Evolutionary conservation across 2,797 vertebrate genomes (phyloP).

Genomic region (Girardinus metallicus): DNA sequence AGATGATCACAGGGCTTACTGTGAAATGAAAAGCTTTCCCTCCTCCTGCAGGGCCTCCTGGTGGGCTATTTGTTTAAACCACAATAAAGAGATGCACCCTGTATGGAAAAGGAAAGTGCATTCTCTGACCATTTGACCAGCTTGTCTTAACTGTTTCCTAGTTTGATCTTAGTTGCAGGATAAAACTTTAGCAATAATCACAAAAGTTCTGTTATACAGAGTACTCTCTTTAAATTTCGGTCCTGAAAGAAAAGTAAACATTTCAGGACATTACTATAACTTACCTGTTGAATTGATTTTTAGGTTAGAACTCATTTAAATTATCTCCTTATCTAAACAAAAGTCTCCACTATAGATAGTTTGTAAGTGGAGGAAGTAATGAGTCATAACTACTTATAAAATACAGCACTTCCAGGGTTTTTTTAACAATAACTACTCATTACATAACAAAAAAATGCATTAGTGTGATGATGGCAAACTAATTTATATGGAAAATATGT

Average conservation of each 20-base stretch:
- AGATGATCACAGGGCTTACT: constrained; percentile 4
- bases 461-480: not conserved
- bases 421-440: not conserved
- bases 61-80: constrained; percentile 31
- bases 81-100: constrained; percentile 30
- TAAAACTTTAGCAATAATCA: constrained; percentile 31
- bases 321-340: not conserved
- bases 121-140: constrained; percentile 5
- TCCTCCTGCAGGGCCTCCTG: constrained; percentile 1
- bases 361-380: not conserved
- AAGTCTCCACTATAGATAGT: not conserved
- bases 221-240: constrained; percentile 35
- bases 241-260: constrained; percentile 43
- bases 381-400: not conserved
- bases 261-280: constrained; percentile 12
- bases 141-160: not conserved
- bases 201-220: constrained; percentile 27
- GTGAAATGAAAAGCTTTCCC: constrained; percentile 20
- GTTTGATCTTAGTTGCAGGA: not conserved
- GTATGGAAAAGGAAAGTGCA: constrained; percentile 20
- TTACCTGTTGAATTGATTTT: constrained; percentile 10
- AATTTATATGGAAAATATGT: not conserved
- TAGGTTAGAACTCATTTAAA: not conserved
- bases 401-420: not conserved
- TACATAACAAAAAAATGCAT: not conserved